Evolutionary conservation across 1,140 invertebrate genomes (phyloP), one percentile per base, ranked within the genome.

Genomic region (Listronotus oregonensis): DNA sequence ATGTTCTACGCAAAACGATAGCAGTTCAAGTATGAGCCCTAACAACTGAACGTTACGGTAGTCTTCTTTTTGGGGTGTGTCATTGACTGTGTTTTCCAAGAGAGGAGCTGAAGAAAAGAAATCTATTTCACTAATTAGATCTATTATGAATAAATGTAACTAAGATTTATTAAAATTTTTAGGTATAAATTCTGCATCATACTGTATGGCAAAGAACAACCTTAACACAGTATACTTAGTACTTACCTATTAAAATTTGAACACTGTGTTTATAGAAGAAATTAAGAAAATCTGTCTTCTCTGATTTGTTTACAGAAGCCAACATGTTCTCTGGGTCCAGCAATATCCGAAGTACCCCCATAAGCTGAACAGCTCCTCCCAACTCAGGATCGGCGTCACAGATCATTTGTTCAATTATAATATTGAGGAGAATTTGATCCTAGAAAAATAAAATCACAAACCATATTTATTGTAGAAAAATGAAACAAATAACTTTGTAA

Each of bases 321-420:
- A 98, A 82, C 97, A 99, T 99, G 79, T 97, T 99, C 79, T 99
- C 98, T 15, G 97, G 97, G n/a, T 99, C 98, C 27, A 99, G 85
- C 3, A 99, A 82, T 44, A 98, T 87, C 75, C 95, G n/a, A 17
- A 99, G 81, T 31, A 99, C 95, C 39, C 93, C 94, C 84, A 95
- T n/a, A 43, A 99, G 81, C 82, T 98, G 96, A 37, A 98, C 93
- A 49, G 97, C 96, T 72, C 96, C 94, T 46, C 97, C 97, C 59
- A 99, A 81, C 82, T 99, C 97, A 65, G 89, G 87, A 80, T 95
- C 89, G 49, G 85, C 87, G n/a, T n/a, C n/a, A 68, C 87, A 88
- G 39, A 94, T 86, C 85, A 99, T 95, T 85, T 99, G 96, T 81
- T 97, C 93, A 78, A 99, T 97, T 68, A 99, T 92, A 78, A 98